Evolutionary conservation across 1,140 invertebrate species (phyloP).

Genomic region (Caenorhabditis inopinata): DNA sequence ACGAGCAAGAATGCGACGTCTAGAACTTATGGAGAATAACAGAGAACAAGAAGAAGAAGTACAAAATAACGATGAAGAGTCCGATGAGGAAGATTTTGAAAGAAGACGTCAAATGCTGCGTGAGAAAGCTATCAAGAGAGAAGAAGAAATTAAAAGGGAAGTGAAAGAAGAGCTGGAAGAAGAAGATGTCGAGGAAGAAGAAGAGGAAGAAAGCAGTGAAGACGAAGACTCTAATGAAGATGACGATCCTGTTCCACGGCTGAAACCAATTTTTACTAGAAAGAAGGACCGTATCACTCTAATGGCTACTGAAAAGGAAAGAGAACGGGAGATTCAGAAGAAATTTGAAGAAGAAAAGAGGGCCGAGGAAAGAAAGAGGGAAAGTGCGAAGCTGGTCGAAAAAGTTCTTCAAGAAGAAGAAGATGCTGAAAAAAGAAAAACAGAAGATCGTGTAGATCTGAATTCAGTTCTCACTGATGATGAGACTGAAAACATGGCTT

Average conservation of each 20-base stretch:
- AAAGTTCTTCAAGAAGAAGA: constrained; percentile 38
- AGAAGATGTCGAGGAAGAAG: constrained; percentile 72
- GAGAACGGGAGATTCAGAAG: constrained; percentile 79
- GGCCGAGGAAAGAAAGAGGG: constrained; percentile 38
- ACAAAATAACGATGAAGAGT: constrained; percentile 70
- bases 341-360: constrained; percentile 76
- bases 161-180: constrained; percentile 70
- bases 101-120: constrained; percentile 75
- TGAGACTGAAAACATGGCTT: constrained; percentile 90
- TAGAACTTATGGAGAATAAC: constrained; percentile 27
- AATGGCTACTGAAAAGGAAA: constrained; percentile 86
- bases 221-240: constrained; percentile 79
- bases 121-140: constrained; percentile 74
- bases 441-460: constrained; percentile 70
- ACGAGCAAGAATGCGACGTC: constrained; percentile 37
- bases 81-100: constrained; percentile 79
- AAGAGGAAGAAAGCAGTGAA: constrained; percentile 76
- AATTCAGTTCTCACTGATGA: constrained; percentile 91
- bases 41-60: constrained; percentile 25
- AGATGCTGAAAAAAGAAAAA: constrained; percentile 76
- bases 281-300: constrained; percentile 90
- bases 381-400: constrained; percentile 23
- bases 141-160: constrained; percentile 70
- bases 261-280: constrained; percentile 78
- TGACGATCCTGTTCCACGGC: constrained; percentile 69